Evolutionary conservation across 2,113 vertebrate genomes (phyloP).

Genomic region (Macrotus californicus): DNA sequence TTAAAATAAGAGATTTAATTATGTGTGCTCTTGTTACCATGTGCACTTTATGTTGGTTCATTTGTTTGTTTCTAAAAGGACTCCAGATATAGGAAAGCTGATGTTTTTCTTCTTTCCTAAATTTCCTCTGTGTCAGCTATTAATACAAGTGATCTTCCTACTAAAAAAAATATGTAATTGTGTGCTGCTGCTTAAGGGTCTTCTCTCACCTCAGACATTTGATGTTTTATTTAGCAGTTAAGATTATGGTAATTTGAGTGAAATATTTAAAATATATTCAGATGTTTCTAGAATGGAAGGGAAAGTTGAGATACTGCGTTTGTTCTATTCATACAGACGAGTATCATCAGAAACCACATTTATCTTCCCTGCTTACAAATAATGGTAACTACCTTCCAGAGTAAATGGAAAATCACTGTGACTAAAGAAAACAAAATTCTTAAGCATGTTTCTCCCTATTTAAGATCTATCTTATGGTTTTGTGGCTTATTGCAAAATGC

Average conservation of each 20-base stretch:
- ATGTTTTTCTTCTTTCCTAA: not conserved
- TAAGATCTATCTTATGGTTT: slow-evolving; percentile 7
- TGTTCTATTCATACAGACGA: not conserved
- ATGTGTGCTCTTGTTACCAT: not conserved
- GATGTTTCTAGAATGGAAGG: not conserved
- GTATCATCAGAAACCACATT: not conserved
- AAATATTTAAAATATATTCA: not conserved
- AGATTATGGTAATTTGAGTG: not conserved
- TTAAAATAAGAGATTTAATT: not conserved
- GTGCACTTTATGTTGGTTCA: not conserved
- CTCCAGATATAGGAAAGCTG: not conserved
- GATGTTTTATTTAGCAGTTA: not conserved
- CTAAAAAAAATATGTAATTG: not conserved
- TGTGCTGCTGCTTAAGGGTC: not conserved
- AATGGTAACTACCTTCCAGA: not conserved
- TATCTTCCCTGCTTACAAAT: not conserved
- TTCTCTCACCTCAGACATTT: not conserved
- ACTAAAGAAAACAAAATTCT: not conserved
- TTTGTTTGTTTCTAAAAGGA: not conserved
- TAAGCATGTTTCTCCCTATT: not conserved
- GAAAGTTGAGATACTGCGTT: not conserved
- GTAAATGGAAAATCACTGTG: slow-evolving; percentile 7
- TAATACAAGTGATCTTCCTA: not conserved
- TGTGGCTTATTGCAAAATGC: slow-evolving; percentile 10
- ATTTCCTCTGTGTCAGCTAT: not conserved